Evolutionary conservation across 2,797 vertebrate genomes (phyloP), one percentile per base, ranked within the genome.

Genomic region (Manis pentadactyla): DNA sequence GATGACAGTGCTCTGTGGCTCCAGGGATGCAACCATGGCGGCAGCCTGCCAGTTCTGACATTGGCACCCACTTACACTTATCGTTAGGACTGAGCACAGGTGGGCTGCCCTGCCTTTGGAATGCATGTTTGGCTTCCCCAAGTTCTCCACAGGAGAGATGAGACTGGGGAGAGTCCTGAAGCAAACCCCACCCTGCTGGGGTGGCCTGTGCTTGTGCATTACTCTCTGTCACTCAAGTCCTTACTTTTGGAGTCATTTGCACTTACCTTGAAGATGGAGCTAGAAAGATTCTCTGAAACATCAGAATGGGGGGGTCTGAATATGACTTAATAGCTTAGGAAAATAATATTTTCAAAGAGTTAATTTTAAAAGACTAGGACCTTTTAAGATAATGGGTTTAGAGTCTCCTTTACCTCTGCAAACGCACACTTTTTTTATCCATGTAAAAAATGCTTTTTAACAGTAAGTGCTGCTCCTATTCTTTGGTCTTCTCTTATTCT

Each of bases 331-430:
- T 46, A 89, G 93, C 63, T 96, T 95, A 79, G 81, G 63, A 93
- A 95, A 89, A 95, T 81, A 81, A 81, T 92, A 78, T 75, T 89
- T 93, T 81, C 78, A 64, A 92, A 92, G 73, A 93, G 31, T 92
- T 95, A 78, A 93, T 93, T 96, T 31, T 2, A 94, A 91, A 96
- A 93, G 57, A 7, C 49, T 23, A 73, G 34, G 81, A 68, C 84
- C 59, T 95, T 96, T 97, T 93, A 96, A 96, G 75, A 78, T 96
- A 97, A 96, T 95, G 83, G 86, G 66, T 71, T 84, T 77, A 73
- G 51, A 96, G 61, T 25, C 57, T 93, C 59, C 34, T 81, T 89
- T 74, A 69, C 73, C 63, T 97, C 59, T 87, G 42, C 42, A 93
- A 94, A 75, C 11, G 31, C 55, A n/a, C n/a, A 37, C 1, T 1